phyloP scores from a whole-genome alignment of 2,797 vertebrate genomes.

The Micrastur ruficollis region DNA sequence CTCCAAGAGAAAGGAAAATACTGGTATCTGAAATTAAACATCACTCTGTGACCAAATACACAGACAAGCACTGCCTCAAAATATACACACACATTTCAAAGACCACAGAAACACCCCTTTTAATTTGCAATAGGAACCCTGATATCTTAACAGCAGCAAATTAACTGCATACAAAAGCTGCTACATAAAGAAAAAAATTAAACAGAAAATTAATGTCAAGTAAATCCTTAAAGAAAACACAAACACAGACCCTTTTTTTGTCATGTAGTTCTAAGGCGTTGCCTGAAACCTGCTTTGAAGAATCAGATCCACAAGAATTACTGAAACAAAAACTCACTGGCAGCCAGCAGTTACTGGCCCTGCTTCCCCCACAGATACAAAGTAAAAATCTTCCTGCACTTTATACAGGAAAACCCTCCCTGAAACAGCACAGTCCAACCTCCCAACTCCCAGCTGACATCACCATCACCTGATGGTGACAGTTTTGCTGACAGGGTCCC shows the following conservation, averaged over 20 bases:
- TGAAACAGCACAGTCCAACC: background rate
- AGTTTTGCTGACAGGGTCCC: background rate
- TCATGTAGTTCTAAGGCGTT: fast-evolving
- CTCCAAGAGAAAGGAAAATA: background rate
- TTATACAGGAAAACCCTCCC: background rate
- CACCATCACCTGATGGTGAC: background rate
- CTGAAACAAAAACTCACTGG: background rate
- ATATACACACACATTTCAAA: background rate
- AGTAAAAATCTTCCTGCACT: background rate
- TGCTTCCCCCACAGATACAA: background rate
- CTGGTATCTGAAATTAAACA: background rate
- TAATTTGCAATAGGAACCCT: background rate
- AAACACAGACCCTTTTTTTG: background rate
- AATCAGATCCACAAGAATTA: background rate
- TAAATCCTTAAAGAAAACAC: background rate
- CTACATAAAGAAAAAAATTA: background rate
- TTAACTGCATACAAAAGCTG: background rate
- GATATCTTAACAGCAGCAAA: background rate
- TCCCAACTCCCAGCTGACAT: background rate
- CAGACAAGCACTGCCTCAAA: background rate
- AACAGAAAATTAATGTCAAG: fast-evolving
- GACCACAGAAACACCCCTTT: background rate
- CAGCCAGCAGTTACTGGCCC: background rate
- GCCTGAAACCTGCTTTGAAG: background rate
- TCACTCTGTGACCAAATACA: background rate